A percentile compares a stretch with the other conserved stretches of the same genome.
phyloP scores from a whole-genome alignment of 2,797 vertebrate genomes.

The Argyrosomus regius region DNA sequence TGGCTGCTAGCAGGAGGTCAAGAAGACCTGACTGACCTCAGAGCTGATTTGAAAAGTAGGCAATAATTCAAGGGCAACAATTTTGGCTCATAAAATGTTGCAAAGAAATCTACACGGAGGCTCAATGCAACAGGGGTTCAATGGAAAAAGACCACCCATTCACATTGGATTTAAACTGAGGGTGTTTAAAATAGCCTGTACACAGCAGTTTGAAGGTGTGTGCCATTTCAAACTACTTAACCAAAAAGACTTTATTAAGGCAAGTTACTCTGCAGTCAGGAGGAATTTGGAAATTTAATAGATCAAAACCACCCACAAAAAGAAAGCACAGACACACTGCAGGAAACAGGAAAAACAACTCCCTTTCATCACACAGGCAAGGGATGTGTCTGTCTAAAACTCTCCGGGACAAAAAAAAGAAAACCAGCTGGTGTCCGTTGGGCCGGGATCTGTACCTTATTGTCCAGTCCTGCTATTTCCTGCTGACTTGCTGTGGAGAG shows the following conservation, averaged over 20 bases:
- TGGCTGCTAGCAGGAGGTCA: constrained; percentile 50
- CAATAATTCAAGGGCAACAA: constrained; percentile 19
- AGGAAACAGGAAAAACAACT: constrained; percentile 36
- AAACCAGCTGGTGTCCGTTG: not conserved
- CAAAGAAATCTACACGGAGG: not conserved
- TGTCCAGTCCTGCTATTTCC: constrained; percentile 98
- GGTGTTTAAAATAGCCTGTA: not conserved
- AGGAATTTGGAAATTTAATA: not conserved
- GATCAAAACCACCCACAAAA: constrained; percentile 3
- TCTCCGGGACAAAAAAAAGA: not conserved
- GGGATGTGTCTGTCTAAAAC: constrained; percentile 5
- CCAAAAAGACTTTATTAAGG: not conserved
- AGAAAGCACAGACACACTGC: not conserved
- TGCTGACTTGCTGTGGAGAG: constrained; percentile 99
- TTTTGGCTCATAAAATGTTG: constrained; percentile 14
- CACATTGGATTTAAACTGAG: not conserved
- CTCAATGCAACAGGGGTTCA: not conserved
- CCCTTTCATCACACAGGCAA: not conserved
- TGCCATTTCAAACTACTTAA: not conserved
- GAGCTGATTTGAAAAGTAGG: constrained; percentile 1
- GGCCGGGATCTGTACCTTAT: constrained; percentile 88
- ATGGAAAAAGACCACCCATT: not conserved
- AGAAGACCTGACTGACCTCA: constrained; percentile 46
- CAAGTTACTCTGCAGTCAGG: not conserved
- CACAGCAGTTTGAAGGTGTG: not conserved